Percentiles rank a stretch among this genome's conserved stretches.
Evolutionary conservation across 2,888 invertebrate species (phyloP).

Genomic region (Conchocele bisecta): DNA sequence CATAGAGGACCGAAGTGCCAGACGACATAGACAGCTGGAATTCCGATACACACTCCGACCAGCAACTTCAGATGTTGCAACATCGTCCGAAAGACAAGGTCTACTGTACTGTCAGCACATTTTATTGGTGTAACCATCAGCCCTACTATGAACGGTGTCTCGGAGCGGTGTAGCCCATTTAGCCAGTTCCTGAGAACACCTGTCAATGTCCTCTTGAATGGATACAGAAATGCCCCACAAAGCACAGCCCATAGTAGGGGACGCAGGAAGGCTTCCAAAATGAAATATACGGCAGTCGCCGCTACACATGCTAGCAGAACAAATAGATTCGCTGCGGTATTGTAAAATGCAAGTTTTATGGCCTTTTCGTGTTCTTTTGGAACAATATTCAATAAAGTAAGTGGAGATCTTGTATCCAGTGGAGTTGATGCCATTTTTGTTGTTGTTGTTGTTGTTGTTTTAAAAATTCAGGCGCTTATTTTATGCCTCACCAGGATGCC

Average conservation of each 20-base stretch:
- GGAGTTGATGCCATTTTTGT: constrained; percentile 57
- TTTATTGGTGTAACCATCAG: constrained; percentile 87
- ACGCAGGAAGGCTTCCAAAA: constrained; percentile 94
- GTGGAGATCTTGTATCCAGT: constrained; percentile 49
- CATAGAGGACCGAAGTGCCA: constrained; percentile 88
- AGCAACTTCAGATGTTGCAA: constrained; percentile 88
- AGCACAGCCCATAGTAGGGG: constrained; percentile 97
- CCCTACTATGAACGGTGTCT: constrained; percentile 84
- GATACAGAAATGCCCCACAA: constrained; percentile 98
- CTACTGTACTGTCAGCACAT: constrained; percentile 89
- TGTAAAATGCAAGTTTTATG: constrained; percentile 95
- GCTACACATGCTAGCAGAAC: constrained; percentile 87
- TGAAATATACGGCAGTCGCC: constrained; percentile 81
- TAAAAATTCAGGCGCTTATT: no score
- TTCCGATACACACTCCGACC: constrained; percentile 82
- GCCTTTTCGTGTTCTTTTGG: constrained; percentile 88
- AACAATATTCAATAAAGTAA: constrained; percentile 56
- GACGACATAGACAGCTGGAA: constrained; percentile 86
- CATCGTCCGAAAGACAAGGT: constrained; percentile 89
- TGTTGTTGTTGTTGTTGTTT: no score
- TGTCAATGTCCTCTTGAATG: constrained; percentile 93
- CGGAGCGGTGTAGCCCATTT: constrained; percentile 72
- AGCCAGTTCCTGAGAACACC: constrained; percentile 90
- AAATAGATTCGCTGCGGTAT: constrained; percentile 92
- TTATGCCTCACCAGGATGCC: no score